Percentiles rank a stretch among this genome's conserved stretches.
phyloP scores from a whole-genome alignment of 2,888 invertebrate genomes.

The Folsomia manolachei region DNA sequence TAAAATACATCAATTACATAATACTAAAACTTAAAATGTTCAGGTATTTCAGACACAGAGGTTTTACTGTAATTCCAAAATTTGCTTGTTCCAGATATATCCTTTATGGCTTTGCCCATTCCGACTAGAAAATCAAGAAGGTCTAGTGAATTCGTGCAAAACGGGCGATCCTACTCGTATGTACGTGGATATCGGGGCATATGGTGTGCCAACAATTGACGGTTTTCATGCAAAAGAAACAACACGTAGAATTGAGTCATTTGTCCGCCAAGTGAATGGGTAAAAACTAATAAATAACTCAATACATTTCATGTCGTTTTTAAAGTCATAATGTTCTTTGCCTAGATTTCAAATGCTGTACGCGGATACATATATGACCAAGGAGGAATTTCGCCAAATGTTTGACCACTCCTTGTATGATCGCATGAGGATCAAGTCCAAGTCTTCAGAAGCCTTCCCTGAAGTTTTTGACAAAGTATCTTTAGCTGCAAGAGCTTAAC shows the following conservation, averaged over 20 bases:
- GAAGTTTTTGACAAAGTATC: conserved; percentile 75
- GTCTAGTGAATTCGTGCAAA: conserved; percentile 64
- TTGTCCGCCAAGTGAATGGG: conserved; percentile 67
- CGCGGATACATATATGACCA: conserved; percentile 73
- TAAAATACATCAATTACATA: conserved; percentile 50
- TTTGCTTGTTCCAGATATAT: too few relatives aligned
- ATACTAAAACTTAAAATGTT: too few relatives aligned
- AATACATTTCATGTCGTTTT: neutral
- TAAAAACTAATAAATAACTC: conserved; percentile 52
- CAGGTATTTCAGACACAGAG: too few relatives aligned
- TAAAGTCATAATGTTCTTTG: conserved; percentile 6
- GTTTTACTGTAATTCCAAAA: neutral
- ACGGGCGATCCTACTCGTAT: conserved; percentile 59
- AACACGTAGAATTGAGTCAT: conserved; percentile 68
- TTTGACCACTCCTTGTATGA: conserved; percentile 76
- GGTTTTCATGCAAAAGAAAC: conserved; percentile 65
- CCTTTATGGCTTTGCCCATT: conserved; percentile 83
- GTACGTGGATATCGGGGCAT: conserved; percentile 78
- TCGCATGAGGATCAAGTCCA: conserved; percentile 60
- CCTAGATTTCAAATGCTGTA: conserved; percentile 77
- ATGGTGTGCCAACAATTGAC: conserved; percentile 68
- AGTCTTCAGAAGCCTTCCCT: conserved; percentile 71
- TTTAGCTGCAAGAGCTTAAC: conserved; percentile 56
- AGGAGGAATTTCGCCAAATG: conserved; percentile 73
- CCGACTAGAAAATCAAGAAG: conserved; percentile 66